These are phyloP conservation scores for Xylota segnis DNA, from an alignment of 2,888 invertebrate species.

Conservation along the genomic window DNA sequence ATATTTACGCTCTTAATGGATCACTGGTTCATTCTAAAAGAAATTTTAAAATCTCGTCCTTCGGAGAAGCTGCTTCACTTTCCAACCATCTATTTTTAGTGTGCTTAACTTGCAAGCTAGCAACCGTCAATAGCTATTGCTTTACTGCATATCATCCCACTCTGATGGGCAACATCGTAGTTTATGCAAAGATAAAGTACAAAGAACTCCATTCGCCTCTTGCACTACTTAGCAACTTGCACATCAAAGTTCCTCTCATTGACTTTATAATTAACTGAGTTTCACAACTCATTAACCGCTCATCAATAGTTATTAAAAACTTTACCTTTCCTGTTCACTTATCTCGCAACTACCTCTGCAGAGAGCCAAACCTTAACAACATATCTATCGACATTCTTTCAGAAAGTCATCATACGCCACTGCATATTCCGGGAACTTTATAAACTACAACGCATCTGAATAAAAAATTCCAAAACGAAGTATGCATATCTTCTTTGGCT, in stretches of 20 bases:
- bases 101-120: too few species aligned
- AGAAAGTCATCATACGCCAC: constrained; percentile 1
- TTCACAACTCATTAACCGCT: constrained; percentile 67
- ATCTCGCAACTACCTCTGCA: not conserved
- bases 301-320: constrained; percentile 64
- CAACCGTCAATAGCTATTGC: too few species aligned
- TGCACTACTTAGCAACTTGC: constrained; percentile 10
- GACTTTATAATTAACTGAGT: constrained; percentile 68
- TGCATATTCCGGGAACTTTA: constrained; percentile 12
- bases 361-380: not conserved
- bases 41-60: too few species aligned
- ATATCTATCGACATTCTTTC: constrained; percentile 32
- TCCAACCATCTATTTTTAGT: too few species aligned
- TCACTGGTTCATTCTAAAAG: too few species aligned
- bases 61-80: too few species aligned
- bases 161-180: not conserved
- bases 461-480: constrained; percentile 46
- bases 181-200: too few species aligned
- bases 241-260: constrained; percentile 36
- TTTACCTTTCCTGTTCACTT: constrained; percentile 21
- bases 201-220: not conserved
- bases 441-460: not conserved
- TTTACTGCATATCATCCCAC: not conserved
- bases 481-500: constrained; percentile 24
- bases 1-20: too few species aligned